A percentile compares a stretch with the other conserved stretches of the same genome.
phyloP scores from a whole-genome alignment of 2,113 vertebrate genomes.

The Ia io region DNA sequence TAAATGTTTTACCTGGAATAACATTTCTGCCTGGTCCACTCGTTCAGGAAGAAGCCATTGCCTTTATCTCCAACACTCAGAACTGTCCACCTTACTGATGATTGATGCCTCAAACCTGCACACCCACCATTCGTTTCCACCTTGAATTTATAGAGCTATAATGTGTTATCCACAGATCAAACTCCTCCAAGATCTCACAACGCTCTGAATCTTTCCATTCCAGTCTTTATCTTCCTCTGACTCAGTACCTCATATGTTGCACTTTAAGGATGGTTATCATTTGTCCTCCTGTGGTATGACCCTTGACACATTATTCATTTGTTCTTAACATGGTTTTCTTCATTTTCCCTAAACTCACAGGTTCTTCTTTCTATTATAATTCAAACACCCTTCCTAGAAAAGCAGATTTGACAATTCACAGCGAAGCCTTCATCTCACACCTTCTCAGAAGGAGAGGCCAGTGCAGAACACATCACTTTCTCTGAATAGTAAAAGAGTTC shows the following conservation, averaged over 20 bases:
- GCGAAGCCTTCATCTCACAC: conserved; percentile 66
- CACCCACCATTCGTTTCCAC: conserved; percentile 59
- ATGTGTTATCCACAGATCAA: conserved; percentile 62
- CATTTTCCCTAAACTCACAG: conserved; percentile 64
- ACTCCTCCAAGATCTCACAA: conserved; percentile 56
- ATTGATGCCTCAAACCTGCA: conserved; percentile 40
- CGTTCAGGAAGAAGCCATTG: neutral
- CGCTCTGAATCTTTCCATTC: conserved; percentile 70
- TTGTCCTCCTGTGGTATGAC: conserved; percentile 65
- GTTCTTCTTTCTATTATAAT: conserved; percentile 72
- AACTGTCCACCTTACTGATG: conserved; percentile 51
- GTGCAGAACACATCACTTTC: conserved; percentile 41
- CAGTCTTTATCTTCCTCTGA: conserved; percentile 69
- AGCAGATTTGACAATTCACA: conserved; percentile 76
- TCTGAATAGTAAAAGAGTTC: conserved; percentile 51
- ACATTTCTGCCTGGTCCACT: conserved; percentile 11
- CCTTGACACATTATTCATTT: conserved; percentile 72
- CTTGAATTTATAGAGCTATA: conserved; percentile 60
- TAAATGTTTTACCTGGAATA: neutral
- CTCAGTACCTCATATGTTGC: conserved; percentile 40
- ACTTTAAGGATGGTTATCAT: conserved; percentile 71
- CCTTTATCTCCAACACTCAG: conserved; percentile 27
- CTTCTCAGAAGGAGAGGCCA: conserved; percentile 57
- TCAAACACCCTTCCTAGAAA: conserved; percentile 71
- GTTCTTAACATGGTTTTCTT: conserved; percentile 70